phyloP scores from a whole-genome alignment of 2,113 vertebrate species.

The Solenodon paradoxus region DNA sequence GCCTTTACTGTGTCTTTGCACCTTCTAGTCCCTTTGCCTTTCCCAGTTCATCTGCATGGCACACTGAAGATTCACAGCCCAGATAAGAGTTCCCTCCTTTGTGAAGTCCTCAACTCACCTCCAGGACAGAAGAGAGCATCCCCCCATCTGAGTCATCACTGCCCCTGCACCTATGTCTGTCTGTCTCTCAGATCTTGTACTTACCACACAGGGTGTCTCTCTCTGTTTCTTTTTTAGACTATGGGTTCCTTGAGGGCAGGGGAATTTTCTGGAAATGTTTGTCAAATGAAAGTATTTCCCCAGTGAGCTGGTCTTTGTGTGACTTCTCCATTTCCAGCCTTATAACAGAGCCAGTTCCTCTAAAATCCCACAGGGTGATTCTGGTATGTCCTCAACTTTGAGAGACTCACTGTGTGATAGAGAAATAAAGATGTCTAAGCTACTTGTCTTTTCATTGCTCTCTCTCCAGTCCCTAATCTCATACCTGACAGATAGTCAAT shows the following conservation, averaged over 20 bases:
- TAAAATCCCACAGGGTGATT: neutral
- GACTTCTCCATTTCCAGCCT: neutral
- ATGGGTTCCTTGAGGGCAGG: neutral
- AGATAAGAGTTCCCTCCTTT: neutral
- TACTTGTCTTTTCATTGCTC: neutral
- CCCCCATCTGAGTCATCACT: neutral
- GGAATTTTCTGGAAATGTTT: neutral
- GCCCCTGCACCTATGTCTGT: neutral
- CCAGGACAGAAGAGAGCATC: neutral
- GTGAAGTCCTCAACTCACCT: neutral
- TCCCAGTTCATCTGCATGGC: neutral
- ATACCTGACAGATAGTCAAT: slow-evolving; percentile 3
- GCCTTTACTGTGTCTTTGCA: neutral
- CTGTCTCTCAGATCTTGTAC: neutral
- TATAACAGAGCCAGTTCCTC: neutral
- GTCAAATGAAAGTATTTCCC: neutral
- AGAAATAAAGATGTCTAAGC: neutral
- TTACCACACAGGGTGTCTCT: neutral
- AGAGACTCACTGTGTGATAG: neutral
- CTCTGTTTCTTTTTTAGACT: neutral
- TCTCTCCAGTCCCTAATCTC: neutral
- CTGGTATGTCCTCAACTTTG: neutral
- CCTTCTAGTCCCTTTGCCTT: neutral
- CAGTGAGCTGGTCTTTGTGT: neutral
- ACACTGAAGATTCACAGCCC: neutral